A percentile compares a stretch with the other conserved stretches of the same genome.
Conservation (phyloP, 2,888 invertebrate genomes). For the Magallana nippona region DNA sequence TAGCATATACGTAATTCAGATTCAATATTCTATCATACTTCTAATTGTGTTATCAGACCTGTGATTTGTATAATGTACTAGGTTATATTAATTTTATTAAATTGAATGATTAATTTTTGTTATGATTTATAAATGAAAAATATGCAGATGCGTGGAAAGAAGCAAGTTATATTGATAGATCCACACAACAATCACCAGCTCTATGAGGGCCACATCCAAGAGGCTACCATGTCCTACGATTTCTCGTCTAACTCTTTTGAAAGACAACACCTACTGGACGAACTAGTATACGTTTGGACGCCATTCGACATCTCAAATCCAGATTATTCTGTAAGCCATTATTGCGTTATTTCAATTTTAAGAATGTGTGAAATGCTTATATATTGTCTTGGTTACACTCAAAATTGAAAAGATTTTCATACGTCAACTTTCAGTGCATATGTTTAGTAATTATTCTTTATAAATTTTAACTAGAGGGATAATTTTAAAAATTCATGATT, state of each 20-base stretch:
- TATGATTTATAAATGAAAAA: not conserved
- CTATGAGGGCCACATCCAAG: slow-evolving; percentile 78
- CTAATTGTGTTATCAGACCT: no score
- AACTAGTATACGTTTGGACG: slow-evolving; percentile 78
- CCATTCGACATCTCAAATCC: slow-evolving; percentile 75
- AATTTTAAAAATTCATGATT: no score
- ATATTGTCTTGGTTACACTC: no score
- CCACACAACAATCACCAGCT: slow-evolving; percentile 73
- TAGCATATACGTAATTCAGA: not conserved
- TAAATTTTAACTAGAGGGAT: no score
- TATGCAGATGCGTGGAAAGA: slow-evolving; percentile 75
- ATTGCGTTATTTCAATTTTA: not conserved
- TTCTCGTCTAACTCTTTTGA: slow-evolving; percentile 60
- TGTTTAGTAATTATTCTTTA: no score
- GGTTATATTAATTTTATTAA: no score
- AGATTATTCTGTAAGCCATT: slow-evolving; percentile 55
- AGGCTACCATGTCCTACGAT: slow-evolving; percentile 72
- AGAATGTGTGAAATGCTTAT: no score
- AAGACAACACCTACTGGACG: slow-evolving; percentile 70
- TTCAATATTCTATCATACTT: no score
- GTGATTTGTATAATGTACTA: not conserved
- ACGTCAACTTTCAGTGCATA: no score
- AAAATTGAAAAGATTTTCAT: no score
- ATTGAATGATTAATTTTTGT: no score
- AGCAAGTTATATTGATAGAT: slow-evolving; percentile 75